phyloP scores from a whole-genome alignment of 2,888 invertebrate species.

The Eueremaeus valkanovi region DNA sequence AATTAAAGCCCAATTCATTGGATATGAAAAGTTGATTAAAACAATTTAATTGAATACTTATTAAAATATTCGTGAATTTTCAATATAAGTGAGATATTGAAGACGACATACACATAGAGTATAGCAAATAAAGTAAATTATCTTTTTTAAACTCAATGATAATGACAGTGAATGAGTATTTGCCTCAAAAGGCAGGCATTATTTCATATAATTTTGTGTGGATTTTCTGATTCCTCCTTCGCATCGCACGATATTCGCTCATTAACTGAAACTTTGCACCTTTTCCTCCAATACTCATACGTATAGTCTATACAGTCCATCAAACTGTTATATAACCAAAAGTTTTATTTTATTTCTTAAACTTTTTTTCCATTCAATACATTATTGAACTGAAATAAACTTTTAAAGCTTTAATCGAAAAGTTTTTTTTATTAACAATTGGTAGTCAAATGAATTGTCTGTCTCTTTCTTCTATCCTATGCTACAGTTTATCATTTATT shows the following conservation, averaged over 20 bases:
- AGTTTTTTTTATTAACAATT: not conserved
- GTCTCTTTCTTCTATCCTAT: not conserved
- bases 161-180: slow-evolving; percentile 29
- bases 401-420: not conserved
- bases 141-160: not conserved
- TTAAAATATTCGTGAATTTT: slow-evolving; percentile 28
- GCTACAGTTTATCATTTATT: not conserved
- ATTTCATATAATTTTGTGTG: not conserved
- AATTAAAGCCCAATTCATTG: not conserved
- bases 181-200: slow-evolving; percentile 20
- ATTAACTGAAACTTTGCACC: slow-evolving; percentile 36
- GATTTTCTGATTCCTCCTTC: slow-evolving; percentile 26
- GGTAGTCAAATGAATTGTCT: not conserved
- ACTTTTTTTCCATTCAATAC: not conserved
- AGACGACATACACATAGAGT: not conserved
- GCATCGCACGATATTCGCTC: slow-evolving; percentile 16
- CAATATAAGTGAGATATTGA: slow-evolving; percentile 13
- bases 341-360: not conserved
- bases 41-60: slow-evolving; percentile 17
- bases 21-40: not conserved
- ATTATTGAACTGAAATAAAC: slow-evolving; percentile 10
- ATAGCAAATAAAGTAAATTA: not conserved
- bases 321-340: not conserved
- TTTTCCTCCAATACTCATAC: slow-evolving; percentile 17
- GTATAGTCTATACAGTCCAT: not conserved